phyloP scores from a whole-genome alignment of 2,888 invertebrate species.

The Catotricha subobsoleta region DNA sequence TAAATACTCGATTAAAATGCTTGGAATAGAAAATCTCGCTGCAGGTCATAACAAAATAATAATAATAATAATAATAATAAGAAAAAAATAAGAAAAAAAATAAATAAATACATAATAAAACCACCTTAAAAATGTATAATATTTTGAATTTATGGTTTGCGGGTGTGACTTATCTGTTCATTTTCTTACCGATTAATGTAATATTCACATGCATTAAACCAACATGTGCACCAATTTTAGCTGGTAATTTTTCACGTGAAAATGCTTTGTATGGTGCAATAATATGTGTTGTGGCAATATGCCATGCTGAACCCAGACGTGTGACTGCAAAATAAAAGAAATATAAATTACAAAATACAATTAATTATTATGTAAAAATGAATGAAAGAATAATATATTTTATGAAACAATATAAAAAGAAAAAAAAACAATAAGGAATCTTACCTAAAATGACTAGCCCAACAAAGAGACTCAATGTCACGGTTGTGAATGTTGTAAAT shows the following conservation, averaged over 20 bases:
- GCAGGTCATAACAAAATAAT: no score
- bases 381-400: slow-evolving; percentile 8
- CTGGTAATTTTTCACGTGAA: slow-evolving; percentile 71
- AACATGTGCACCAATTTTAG: slow-evolving; percentile 78
- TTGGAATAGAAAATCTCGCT: no score
- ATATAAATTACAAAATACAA: no score
- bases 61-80: no score
- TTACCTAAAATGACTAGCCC: slow-evolving; percentile 86
- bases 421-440: slow-evolving; percentile 20
- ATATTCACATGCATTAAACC: slow-evolving; percentile 91
- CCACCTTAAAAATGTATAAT: no score
- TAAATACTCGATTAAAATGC: no score
- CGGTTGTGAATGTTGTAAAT: slow-evolving; percentile 80
- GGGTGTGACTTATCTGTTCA: no score
- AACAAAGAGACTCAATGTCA: slow-evolving; percentile 79
- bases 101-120: no score
- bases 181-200: slow-evolving; percentile 75
- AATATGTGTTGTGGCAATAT: slow-evolving; percentile 66
- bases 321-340: slow-evolving; percentile 51
- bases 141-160: no score
- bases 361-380: neutral
- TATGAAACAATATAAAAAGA: neutral
- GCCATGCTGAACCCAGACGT: slow-evolving; percentile 83
- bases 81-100: no score
- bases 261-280: slow-evolving; percentile 80